Evolutionary conservation across 2,797 vertebrate species (phyloP).

Genomic region (Parambassis ranga): DNA sequence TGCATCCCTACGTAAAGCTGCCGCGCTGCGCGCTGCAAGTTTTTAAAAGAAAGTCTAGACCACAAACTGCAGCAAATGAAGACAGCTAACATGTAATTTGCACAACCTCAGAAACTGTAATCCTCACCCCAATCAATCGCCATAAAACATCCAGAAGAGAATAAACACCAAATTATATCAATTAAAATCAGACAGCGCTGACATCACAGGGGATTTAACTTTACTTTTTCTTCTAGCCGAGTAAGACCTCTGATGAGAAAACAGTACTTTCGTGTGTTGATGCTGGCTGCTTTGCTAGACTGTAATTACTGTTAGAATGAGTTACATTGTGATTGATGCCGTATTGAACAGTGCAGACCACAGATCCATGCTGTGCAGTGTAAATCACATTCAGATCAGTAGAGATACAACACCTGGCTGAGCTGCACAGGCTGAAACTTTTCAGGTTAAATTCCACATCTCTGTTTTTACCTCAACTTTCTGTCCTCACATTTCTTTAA

Average conservation of each 20-base stretch:
- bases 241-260: conserved; percentile 4
- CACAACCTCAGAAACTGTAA: not conserved
- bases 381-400: not conserved
- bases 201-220: not conserved
- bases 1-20: no score
- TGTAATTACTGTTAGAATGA: not conserved
- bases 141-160: not conserved
- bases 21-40: no score
- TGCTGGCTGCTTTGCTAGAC: not conserved
- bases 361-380: not conserved
- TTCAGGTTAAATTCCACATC: not conserved
- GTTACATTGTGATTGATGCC: not conserved
- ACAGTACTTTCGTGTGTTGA: conserved; percentile 5
- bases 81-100: not conserved
- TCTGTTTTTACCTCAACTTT: not conserved
- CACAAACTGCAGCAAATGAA: no score
- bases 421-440: not conserved
- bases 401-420: not conserved
- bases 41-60: no score
- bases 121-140: not conserved
- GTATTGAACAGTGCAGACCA: not conserved
- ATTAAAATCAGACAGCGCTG: not conserved
- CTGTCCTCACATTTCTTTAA: not conserved
- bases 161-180: conserved; percentile 9
- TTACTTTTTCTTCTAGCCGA: not conserved